These are phyloP conservation scores for Pectinophora gossypiella DNA, from an alignment of 1,140 invertebrate species.

Conservation along the genomic window DNA sequence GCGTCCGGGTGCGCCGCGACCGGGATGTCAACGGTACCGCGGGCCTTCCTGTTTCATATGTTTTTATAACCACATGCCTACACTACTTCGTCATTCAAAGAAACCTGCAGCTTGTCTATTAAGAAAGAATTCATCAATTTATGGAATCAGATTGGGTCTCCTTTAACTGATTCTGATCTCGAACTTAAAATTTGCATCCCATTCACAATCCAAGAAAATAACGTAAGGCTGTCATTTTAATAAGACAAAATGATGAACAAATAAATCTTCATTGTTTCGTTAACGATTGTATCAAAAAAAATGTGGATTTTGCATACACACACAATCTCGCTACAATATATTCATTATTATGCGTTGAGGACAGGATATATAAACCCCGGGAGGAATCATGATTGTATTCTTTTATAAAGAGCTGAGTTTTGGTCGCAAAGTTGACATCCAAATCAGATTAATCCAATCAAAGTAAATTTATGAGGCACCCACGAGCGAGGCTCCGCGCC, in stretches of 20 bases:
- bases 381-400: slow-evolving; percentile 59
- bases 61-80: not conserved
- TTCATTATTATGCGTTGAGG: slow-evolving; percentile 57
- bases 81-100: too few species aligned
- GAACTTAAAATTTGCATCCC: slow-evolving; percentile 19
- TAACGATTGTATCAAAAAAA: slow-evolving; percentile 55
- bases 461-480: slow-evolving; percentile 75
- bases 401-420: slow-evolving; percentile 65
- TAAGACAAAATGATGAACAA: slow-evolving; percentile 66
- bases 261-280: slow-evolving; percentile 62
- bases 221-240: slow-evolving; percentile 57
- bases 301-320: slow-evolving; percentile 38
- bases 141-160: too few species aligned
- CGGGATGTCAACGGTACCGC: slow-evolving; percentile 35
- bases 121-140: too few species aligned
- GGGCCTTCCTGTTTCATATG: slow-evolving; percentile 38
- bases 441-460: slow-evolving; percentile 77
- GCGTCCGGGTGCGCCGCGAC: slow-evolving; percentile 40
- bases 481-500: slow-evolving; percentile 47
- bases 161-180: slow-evolving; percentile 1
- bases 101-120: too few species aligned
- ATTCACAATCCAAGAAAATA: slow-evolving; percentile 21
- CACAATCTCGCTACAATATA: slow-evolving; percentile 51
- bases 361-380: slow-evolving; percentile 50
- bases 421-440: slow-evolving; percentile 71